Base-by-base conservation (phyloP, 2,797 vertebrate genomes). In the Benthosema pterotum region DNA sequence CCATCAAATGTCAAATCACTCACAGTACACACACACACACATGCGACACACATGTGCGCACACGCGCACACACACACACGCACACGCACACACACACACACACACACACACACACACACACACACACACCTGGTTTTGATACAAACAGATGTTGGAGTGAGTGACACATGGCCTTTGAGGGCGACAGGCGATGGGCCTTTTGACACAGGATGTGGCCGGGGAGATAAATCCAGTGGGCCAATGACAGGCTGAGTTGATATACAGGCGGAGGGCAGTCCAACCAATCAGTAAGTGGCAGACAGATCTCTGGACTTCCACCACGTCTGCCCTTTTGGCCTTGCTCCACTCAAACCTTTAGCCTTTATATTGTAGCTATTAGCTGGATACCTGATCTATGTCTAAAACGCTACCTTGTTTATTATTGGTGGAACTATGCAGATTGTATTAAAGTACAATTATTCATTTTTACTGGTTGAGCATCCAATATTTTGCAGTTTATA, bases 241-340 rank as follows among this genome's bases (percentile, higher is more conserved):
- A 1, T 70, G 88, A 88, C 87, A 82, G 81, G 64, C 77, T 53
- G 65, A 11, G 63, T 13, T 89, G 84, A 87, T 72, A 60, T 77
- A 88, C 85, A 72, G 64, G 65, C n/a, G 42, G 32, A 61, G 71
- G 66, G 70, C 67, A 55, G 78, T 72, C 79, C 77, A 83, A 82
- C 77, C 73, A 74, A 83, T 89, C 84, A 78, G 83, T 87, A 82
- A 0, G 28, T 15, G 66, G 45, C 53, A 88, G 89, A 89, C 79
- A 81, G 72, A 80, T 78, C 74, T 73, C 77, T 83, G 67, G 82
- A 87, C 80, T 63, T 13, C 17, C 5, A 11, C 17, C 57, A 56
- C 28, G 54, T 38, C 43, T 42, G 3, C 46, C 28, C 38, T 28
- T 14, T 42, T 38, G 43, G 28, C 14, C 19, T 58, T 63, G 15